Evolutionary conservation across 92 coral and sea anemone species (phyloP).

Genomic region (Chrysogorgia sp.): DNA sequence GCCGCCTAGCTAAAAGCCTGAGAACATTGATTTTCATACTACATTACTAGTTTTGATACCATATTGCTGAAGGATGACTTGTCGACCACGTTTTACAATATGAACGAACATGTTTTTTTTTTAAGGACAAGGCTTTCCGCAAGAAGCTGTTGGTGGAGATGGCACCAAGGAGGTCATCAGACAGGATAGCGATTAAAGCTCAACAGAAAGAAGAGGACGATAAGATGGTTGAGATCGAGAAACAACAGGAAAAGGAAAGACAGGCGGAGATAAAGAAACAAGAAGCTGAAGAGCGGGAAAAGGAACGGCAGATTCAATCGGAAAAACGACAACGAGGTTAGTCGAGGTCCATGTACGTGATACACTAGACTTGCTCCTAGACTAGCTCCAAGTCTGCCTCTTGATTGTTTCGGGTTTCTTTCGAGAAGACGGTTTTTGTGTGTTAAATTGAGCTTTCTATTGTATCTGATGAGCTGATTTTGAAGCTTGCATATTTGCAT

Average conservation of each 20-base stretch:
- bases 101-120: neutral
- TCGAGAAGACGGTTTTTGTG: too few relatives aligned
- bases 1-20: too few relatives aligned
- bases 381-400: too few relatives aligned
- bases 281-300: slow-evolving; percentile 85
- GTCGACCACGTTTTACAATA: neutral
- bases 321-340: slow-evolving; percentile 90
- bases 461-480: too few relatives aligned
- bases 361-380: neutral
- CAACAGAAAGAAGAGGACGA: slow-evolving; percentile 75
- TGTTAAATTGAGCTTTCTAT: too few relatives aligned
- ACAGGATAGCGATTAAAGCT: slow-evolving; percentile 86
- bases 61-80: neutral
- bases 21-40: too few relatives aligned
- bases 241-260: slow-evolving; percentile 67
- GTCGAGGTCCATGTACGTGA: neutral
- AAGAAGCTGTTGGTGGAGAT: slow-evolving; percentile 82
- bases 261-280: slow-evolving; percentile 75
- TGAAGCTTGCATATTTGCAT: too few relatives aligned
- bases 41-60: too few relatives aligned
- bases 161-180: slow-evolving; percentile 92
- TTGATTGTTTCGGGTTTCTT: too few relatives aligned
- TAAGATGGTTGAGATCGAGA: slow-evolving; percentile 62
- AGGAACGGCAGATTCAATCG: slow-evolving; percentile 73
- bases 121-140: slow-evolving; percentile 86